Base-by-base conservation (phyloP, 1,140 invertebrate species). In the Melanaphis sacchari region DNA sequence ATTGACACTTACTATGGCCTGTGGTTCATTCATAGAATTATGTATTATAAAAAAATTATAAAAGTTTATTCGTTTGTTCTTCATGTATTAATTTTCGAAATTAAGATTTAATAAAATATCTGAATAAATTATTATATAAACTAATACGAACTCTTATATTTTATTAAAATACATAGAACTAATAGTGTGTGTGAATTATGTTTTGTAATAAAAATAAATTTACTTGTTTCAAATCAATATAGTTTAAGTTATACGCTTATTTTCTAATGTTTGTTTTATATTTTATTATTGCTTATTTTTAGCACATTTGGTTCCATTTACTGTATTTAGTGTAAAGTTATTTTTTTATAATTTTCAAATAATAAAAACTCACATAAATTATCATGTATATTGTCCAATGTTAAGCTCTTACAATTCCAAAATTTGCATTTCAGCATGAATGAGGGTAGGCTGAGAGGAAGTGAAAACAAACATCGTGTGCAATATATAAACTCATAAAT, bases 401-500 rank as follows among this genome's bases (percentile, higher is more conserved):
- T n/a, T 49, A 88, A 88, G n/a, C 85, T 43, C 24, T 88, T 49
- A 41, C 43, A n/a, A 49, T 43, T 87, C 84, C 4, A 43, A 87
- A 87, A 87, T 87, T 87, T 87, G 41, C 84, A 87, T 87, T 87
- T 87, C n/a, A 38, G 40, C 31, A 87, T 24, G 41, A 43, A 43
- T 15, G 5, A 87, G 31, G 41, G 84, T 36, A n/a, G 85, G 11
- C 31, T 9, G 85, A 49, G 85, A 36, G 85, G 43, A 88, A 88
- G 43, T 36, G 43, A 49, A 49, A 88, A 88, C 43, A 88, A 88
- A 88, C 85, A 88, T 49, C 43, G 41, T 88, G n/a, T 49, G 36
- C 85, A 36, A 84, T 40, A 87, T 40, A 85, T 43, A 87, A 26
- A 38, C 40, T 87, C 43, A 88, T 88, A 88, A 88, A 88, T 88